phyloP scores from a whole-genome alignment of 1,140 invertebrate genomes.

The Wiebesia pumilae region DNA sequence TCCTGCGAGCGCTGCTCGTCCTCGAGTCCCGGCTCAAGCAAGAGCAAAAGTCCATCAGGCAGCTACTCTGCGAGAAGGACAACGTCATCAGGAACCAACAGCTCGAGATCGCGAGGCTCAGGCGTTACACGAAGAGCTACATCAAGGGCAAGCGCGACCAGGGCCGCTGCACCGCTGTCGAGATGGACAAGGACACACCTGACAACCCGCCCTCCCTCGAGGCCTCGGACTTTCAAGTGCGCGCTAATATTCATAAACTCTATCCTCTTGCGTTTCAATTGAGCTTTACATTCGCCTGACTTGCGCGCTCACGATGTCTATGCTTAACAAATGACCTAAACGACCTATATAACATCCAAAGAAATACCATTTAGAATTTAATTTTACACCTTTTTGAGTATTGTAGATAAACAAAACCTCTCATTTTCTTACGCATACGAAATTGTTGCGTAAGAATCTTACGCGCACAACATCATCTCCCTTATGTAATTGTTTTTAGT shows the following conservation, averaged over 20 bases:
- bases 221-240: constrained; percentile 43
- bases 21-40: constrained; percentile 83
- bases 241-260: background rate
- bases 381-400: too few relatives aligned
- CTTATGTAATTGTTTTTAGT: too few relatives aligned
- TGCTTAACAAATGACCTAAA: too few relatives aligned
- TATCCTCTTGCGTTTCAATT: background rate
- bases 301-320: too few relatives aligned
- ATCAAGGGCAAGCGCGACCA: constrained; percentile 66
- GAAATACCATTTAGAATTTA: too few relatives aligned
- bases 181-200: constrained; percentile 70
- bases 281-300: too few relatives aligned
- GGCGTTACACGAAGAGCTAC: constrained; percentile 80
- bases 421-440: too few relatives aligned
- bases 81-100: constrained; percentile 82
- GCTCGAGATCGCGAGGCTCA: constrained; percentile 80
- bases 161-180: background rate
- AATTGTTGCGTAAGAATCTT: too few relatives aligned
- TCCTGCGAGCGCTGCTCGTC: constrained; percentile 81
- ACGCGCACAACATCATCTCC: too few relatives aligned
- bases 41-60: constrained; percentile 83
- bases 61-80: constrained; percentile 82
- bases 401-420: too few relatives aligned
- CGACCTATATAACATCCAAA: too few relatives aligned
- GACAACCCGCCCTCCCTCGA: constrained; percentile 72